Conservation (phyloP, 1,140 invertebrate species). For the Nixonia krombeini region DNA sequence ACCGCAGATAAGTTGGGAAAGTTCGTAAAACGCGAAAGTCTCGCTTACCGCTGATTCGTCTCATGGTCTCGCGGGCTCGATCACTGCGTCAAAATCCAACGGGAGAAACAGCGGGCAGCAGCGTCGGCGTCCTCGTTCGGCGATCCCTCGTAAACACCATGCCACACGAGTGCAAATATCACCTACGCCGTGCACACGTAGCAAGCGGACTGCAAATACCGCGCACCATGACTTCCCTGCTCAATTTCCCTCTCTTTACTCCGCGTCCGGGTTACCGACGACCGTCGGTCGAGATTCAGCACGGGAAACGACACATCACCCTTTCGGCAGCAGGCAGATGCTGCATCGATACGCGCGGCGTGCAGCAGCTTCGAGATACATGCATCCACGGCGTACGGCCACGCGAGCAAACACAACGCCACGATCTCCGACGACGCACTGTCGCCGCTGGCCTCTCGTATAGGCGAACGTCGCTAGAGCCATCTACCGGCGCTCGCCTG, state of each 20-base stretch:
- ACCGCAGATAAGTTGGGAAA: not conserved
- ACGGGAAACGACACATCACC: conserved; percentile 5
- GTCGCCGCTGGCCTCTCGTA: conserved; percentile 18
- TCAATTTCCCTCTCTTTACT: not conserved
- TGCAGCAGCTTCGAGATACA: not conserved
- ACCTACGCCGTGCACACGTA: conserved; percentile 30
- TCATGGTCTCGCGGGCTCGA: conserved; percentile 49
- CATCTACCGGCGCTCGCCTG: conserved; percentile 23
- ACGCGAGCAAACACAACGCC: conserved; percentile 22
- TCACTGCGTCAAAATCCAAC: conserved; percentile 42
- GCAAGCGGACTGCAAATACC: conserved; percentile 18
- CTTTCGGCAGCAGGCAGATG: not conserved
- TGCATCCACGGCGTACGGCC: not conserved
- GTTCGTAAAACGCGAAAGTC: conserved; percentile 5
- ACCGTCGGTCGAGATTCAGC: not conserved
- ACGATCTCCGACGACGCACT: conserved; percentile 32
- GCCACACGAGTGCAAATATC: conserved; percentile 44
- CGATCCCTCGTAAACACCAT: conserved; percentile 48
- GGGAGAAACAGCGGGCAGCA: conserved; percentile 22
- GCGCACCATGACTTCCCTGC: conserved; percentile 25
- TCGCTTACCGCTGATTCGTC: conserved; percentile 64
- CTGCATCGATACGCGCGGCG: not conserved
- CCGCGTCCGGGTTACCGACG: conserved; percentile 1
- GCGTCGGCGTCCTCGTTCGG: conserved; percentile 22
- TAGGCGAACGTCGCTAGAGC: conserved; percentile 8